Evolutionary conservation across 2,797 vertebrate species (phyloP), one percentile per base, ranked within the genome.

Genomic region (Neoniphon sammara): DNA sequence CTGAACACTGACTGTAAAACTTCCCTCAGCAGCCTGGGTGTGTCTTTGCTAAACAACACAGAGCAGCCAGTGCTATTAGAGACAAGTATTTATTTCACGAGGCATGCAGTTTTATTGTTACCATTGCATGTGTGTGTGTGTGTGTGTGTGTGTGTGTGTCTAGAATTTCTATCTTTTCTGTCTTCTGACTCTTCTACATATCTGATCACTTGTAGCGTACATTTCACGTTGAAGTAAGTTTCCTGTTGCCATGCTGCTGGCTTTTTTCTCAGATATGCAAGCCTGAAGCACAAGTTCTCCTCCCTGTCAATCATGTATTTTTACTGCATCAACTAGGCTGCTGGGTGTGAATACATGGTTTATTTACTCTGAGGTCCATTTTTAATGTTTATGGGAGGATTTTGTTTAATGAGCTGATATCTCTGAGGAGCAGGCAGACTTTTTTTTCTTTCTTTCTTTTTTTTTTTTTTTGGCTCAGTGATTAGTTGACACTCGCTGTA

Each of bases 151-250:
- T 20, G n/a, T 50, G 6, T 50, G 3, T 20, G 6, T 50, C 5
- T 31, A 34, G 27, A 56, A 31, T n/a, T 56, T 31, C 27, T n/a
- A 56, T 31, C 27, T 31, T 30, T 23, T 56, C 27, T 18, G 9
- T 30, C 27, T 56, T 27, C 17, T 56, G 30, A 27, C 21, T 36
- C 52, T 31, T 44, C 20, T 68, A 55, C 53, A 68, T 54, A 56
- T 54, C 36, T 68, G 21, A 27, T 46, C 66, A 55, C 66, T 56
- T 55, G 56, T 44, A 30, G 18, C 66, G 18, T 53, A 34, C 31
- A 15, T 68, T 57, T 46, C 44, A 56, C 39, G 30, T n/a, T 20
- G 56, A 68, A 56, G 36, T 55, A 57, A 57, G 50, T 42, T 23
- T 60, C n/a, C 21, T 36, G 7, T 3, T 54, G 52, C 21, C 27